These are phyloP conservation scores for Acanthosepion esculentum DNA, from an alignment of 2,888 invertebrate species.

Conservation along the genomic window DNA sequence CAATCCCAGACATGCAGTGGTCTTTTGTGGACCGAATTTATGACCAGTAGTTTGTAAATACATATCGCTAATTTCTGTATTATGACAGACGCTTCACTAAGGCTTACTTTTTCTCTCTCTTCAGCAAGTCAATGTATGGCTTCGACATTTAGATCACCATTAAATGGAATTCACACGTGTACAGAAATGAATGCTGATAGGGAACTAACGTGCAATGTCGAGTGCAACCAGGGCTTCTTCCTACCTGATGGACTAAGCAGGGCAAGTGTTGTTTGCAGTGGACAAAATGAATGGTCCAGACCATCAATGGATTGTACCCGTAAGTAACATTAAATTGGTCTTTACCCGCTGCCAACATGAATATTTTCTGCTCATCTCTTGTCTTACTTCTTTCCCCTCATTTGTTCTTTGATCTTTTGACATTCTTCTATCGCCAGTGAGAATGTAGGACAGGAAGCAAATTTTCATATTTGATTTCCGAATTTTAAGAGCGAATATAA, in stretches of 20 bases:
- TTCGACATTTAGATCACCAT: neutral
- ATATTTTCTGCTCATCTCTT: neutral
- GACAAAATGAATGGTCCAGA: neutral
- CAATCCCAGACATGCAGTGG: too few species aligned
- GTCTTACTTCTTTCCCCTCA: neutral
- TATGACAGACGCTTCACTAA: too few species aligned
- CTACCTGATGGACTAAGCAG: neutral
- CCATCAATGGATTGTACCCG: neutral
- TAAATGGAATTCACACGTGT: neutral
- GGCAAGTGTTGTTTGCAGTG: neutral
- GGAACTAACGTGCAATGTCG: neutral
- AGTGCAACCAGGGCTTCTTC: neutral
- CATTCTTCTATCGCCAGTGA: too few species aligned
- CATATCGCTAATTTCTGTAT: too few species aligned
- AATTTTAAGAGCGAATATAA: too few species aligned
- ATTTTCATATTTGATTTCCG: too few species aligned
- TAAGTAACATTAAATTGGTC: neutral
- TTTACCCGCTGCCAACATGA: too few species aligned
- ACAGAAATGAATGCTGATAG: neutral
- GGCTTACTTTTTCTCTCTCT: neutral
- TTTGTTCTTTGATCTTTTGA: neutral
- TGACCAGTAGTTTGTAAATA: too few species aligned
- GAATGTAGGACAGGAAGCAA: too few species aligned
- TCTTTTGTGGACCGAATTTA: too few species aligned
- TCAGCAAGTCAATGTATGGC: neutral